Conservation (phyloP, 1,140 invertebrate species). For the Bombus fervidus region DNA sequence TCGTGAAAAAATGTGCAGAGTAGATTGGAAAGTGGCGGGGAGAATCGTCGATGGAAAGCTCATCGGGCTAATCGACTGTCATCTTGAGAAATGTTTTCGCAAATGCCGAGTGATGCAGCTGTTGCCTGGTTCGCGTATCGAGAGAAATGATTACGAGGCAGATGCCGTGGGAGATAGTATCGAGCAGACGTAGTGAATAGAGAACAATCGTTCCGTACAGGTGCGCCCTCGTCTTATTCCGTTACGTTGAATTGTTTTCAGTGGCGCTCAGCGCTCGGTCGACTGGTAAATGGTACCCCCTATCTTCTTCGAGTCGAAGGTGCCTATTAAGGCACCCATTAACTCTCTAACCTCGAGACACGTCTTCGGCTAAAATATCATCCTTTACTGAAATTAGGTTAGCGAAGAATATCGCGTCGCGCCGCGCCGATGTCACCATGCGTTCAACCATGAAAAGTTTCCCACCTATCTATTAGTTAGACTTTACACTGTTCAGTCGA, state of each 20-base stretch:
- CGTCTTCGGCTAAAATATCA: slow-evolving; percentile 31
- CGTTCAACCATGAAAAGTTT: slow-evolving; percentile 13
- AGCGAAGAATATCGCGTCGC: slow-evolving; percentile 30
- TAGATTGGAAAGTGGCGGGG: no score
- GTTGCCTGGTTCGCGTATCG: slow-evolving; percentile 35
- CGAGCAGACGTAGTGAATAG: slow-evolving; percentile 25
- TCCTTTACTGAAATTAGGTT: slow-evolving; percentile 21
- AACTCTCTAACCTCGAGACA: slow-evolving; percentile 12
- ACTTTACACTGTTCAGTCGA: neutral
- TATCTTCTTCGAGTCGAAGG: slow-evolving; percentile 11
- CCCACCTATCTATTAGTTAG: no score
- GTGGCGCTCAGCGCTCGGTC: slow-evolving; percentile 7
- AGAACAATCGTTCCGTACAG: slow-evolving; percentile 47
- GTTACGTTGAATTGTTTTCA: slow-evolving; percentile 50
- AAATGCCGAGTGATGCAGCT: slow-evolving; percentile 32
- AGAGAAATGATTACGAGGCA: slow-evolving; percentile 22
- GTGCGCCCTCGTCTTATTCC: slow-evolving; percentile 36
- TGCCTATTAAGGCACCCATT: slow-evolving; percentile 41
- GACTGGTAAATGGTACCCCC: neutral
- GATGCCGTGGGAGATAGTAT: slow-evolving; percentile 40
- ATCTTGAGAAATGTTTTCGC: slow-evolving; percentile 55
- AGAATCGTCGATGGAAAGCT: slow-evolving; percentile 26
- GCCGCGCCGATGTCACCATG: neutral
- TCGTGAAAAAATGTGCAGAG: neutral
- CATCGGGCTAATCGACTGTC: slow-evolving; percentile 49